phyloP scores from a whole-genome alignment of 2,888 invertebrate species.

The Agonopterix subpropinquella region DNA sequence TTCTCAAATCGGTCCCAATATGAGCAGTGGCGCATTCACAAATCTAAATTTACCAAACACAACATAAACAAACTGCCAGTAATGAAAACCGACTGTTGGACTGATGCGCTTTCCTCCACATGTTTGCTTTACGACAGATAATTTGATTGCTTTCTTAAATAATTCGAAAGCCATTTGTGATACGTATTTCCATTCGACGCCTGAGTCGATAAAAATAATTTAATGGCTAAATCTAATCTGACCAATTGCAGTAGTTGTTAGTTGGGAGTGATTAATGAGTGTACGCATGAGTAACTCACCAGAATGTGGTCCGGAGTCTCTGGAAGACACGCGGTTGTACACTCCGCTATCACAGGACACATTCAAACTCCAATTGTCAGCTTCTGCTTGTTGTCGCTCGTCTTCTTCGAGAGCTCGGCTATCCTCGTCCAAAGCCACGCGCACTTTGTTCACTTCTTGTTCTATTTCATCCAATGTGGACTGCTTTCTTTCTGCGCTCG shows the following conservation, averaged over 20 bases:
- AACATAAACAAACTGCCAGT: constrained; percentile 69
- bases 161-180: constrained; percentile 38
- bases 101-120: constrained; percentile 45
- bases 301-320: constrained; percentile 71
- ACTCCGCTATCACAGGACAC: constrained; percentile 76
- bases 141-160: constrained; percentile 49
- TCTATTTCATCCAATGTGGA: constrained; percentile 68
- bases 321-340: constrained; percentile 75
- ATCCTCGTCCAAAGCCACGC: constrained; percentile 66
- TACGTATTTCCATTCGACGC: constrained; percentile 30
- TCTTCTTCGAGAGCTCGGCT: constrained; percentile 67
- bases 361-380: constrained; percentile 70
- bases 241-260: constrained; percentile 15
- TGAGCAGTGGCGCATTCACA: constrained; percentile 58
- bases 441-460: constrained; percentile 68
- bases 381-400: constrained; percentile 61
- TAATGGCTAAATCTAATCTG: constrained; percentile 38
- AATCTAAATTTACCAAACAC: constrained; percentile 65
- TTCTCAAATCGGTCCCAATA: constrained; percentile 70
- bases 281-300: constrained; percentile 41
- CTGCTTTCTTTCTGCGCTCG: constrained; percentile 45
- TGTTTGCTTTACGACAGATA: constrained; percentile 47
- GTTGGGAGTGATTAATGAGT: constrained; percentile 16
- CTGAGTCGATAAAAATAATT: constrained; percentile 51
- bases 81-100: constrained; percentile 33